These are phyloP conservation scores for Oostethus manadensis DNA, from an alignment of 2,113 vertebrate genomes.

Conservation along the genomic window DNA sequence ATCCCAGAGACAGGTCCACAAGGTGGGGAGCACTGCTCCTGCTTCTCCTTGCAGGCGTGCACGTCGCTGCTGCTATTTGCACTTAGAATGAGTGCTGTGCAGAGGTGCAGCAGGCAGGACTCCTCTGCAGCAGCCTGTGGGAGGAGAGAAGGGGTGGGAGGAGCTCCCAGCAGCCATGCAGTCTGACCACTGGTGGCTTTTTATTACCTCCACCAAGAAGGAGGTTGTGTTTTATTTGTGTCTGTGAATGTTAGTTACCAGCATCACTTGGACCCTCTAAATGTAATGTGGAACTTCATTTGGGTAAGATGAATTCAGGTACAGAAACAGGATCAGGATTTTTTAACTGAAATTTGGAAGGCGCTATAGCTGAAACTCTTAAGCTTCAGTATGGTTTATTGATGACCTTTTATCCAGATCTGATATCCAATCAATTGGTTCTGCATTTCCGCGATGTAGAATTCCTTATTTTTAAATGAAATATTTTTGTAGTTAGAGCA, in stretches of 20 bases:
- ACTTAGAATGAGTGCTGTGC: slow-evolving; percentile 32
- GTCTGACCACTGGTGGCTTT: slow-evolving; percentile 22
- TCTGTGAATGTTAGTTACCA: too few relatives aligned
- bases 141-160: slow-evolving; percentile 52
- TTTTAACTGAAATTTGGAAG: too few relatives aligned
- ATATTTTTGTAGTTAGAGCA: too few relatives aligned
- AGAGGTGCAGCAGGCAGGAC: slow-evolving; percentile 55
- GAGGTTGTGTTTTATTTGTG: neutral
- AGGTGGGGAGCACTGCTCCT: neutral
- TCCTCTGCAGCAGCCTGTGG: slow-evolving; percentile 46
- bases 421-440: neutral
- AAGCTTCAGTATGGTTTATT: too few relatives aligned
- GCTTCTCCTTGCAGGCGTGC: slow-evolving; percentile 10
- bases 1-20: slow-evolving; percentile 28
- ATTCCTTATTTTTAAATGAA: too few relatives aligned
- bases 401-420: too few relatives aligned
- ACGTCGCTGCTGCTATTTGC: slow-evolving; percentile 6
- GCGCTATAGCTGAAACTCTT: too few relatives aligned
- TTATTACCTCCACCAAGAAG: slow-evolving; percentile 8
- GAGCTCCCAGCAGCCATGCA: slow-evolving; percentile 46
- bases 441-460: neutral
- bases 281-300: too few relatives aligned
- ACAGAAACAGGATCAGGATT: too few relatives aligned
- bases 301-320: too few relatives aligned
- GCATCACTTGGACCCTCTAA: too few relatives aligned